Conservation (phyloP, 2,113 vertebrate species). For the Stigmatopora nigra region DNA sequence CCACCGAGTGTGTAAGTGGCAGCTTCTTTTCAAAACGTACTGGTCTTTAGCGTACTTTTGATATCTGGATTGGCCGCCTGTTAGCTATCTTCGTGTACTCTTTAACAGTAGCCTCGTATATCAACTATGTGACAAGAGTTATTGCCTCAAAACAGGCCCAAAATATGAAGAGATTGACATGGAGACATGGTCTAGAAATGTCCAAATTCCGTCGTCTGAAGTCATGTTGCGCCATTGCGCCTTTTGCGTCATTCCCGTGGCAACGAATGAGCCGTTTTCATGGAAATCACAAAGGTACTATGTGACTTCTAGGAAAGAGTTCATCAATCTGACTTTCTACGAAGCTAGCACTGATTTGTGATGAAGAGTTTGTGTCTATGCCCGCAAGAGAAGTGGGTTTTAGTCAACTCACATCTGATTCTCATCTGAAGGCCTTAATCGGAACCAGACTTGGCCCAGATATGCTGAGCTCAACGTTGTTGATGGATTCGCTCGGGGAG, state of each 20-base stretch:
- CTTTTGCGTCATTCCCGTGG: slow-evolving; percentile 7
- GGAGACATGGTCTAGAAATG: neutral
- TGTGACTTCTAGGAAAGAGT: slow-evolving; percentile 12
- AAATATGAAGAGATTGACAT: neutral
- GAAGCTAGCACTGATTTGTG: slow-evolving; percentile 22
- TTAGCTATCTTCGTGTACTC: slow-evolving; percentile 14
- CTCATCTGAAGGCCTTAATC: slow-evolving; percentile 43
- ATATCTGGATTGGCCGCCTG: slow-evolving; percentile 23
- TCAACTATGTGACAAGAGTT: neutral
- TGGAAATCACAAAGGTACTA: slow-evolving; percentile 7
- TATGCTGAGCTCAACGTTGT: neutral
- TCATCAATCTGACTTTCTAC: neutral
- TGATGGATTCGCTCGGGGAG: slow-evolving; percentile 24
- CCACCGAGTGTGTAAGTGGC: slow-evolving; percentile 80
- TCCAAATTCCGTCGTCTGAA: neutral
- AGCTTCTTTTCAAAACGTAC: neutral
- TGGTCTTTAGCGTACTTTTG: neutral
- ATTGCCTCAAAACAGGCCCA: neutral
- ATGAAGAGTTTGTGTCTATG: slow-evolving; percentile 19
- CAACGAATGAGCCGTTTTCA: slow-evolving; percentile 4
- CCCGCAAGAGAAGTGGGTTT: slow-evolving; percentile 29
- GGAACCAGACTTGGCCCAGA: slow-evolving; percentile 32
- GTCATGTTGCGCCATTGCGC: neutral
- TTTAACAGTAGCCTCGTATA: neutral
- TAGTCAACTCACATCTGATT: slow-evolving; percentile 33